Base-by-base conservation (phyloP, 2,113 vertebrate genomes). In the Sander vitreus region DNA sequence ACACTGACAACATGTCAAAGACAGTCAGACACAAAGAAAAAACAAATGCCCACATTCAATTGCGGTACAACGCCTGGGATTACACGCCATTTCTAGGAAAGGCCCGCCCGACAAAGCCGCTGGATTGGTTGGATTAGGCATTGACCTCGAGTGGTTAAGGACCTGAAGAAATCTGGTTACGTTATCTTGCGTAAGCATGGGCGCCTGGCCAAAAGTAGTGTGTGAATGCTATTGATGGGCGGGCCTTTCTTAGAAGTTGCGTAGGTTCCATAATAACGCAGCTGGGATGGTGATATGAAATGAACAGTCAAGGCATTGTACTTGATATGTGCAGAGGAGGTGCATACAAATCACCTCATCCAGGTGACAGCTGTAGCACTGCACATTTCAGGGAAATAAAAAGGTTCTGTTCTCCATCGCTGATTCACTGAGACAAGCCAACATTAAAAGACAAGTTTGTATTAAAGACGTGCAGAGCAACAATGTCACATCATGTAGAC, bases 1-100 rank as follows among this genome's bases (percentile, higher is more conserved):
- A 77, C 50, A 39, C 91, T 85, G 91, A 89, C 85, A 87, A 88
- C 84, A 85, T 81, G 90, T 93, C 88, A 90, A 83, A 86, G 81
- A 67, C 68, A 84, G 76, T 90, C 84, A 85, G 45, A 83, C 78
- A 89, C 84, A 90, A 86, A 92, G 43, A 78, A 80, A 84, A 87
- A 85, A 87, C 78, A 86, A 25, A 43, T 60, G 75, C 78, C 76
- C 78, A 82, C 69, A 90, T 88, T 85, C 75, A 86, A 86, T 69
- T 80, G 76, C 75, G n/a, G 69, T 58, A 65, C 85, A 67, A 58
- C 25, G 13, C 71, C 84, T 45, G 65, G 75, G 73, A 79, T 27
- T 27, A 27, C 10, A 11, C 39, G 2, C 39, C 11, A 43, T 10
- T 43, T 43, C 39, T 43, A 43, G 39, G 39, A 43, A 43, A 43